A percentile compares a stretch with the other conserved stretches of the same genome.
These are phyloP conservation scores for Apamea monoglypha DNA, from an alignment of 2,888 invertebrate genomes.

Conservation along the genomic window DNA sequence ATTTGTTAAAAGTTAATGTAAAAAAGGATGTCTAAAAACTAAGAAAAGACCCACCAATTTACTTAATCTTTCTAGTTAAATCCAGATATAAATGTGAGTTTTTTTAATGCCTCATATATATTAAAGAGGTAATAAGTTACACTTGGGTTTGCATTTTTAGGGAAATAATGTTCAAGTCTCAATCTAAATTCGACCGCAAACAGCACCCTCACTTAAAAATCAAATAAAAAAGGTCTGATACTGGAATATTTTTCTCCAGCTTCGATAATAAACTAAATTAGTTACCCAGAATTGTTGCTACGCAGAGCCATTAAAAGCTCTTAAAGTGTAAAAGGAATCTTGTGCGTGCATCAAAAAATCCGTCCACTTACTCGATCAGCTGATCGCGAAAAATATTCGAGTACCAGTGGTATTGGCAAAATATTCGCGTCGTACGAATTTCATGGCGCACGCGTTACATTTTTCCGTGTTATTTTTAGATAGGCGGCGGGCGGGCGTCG, in stretches of 20 bases:
- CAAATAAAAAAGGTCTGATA: neutral
- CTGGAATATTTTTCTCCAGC: neutral
- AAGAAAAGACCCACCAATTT: too few species aligned
- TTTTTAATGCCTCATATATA: neutral
- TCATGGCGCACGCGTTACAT: constrained; percentile 83
- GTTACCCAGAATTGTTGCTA: neutral
- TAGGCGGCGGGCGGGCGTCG: constrained; percentile 85
- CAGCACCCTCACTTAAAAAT: neutral
- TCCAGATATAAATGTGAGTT: neutral
- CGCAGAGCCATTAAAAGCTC: neutral
- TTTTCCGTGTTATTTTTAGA: constrained; percentile 90
- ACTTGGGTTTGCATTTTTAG: neutral
- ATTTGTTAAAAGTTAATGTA: too few species aligned
- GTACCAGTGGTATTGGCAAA: constrained; percentile 80
- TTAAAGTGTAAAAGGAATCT: neutral
- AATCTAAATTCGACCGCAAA: neutral
- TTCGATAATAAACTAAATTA: neutral
- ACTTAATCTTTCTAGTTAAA: neutral
- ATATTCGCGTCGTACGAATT: constrained; percentile 85
- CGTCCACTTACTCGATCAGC: constrained; percentile 67
- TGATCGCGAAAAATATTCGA: constrained; percentile 65
- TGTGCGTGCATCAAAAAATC: constrained; percentile 2
- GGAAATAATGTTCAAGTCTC: neutral
- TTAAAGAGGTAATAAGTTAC: neutral
- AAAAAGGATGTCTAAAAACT: neutral